Evolutionary conservation across 2,888 invertebrate species (phyloP).

Genomic region (Drosophila meridiana): DNA sequence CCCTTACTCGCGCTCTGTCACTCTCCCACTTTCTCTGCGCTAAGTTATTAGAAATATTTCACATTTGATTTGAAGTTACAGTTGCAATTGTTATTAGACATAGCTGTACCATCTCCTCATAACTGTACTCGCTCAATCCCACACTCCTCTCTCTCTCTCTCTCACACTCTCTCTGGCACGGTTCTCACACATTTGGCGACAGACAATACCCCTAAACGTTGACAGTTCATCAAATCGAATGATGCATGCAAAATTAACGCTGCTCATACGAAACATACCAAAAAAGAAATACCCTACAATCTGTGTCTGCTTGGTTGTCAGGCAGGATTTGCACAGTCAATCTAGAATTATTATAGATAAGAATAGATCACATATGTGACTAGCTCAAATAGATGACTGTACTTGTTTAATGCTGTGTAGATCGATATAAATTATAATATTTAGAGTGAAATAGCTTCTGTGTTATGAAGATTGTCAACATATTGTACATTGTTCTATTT

Average conservation of each 20-base stretch:
- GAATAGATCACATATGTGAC: background rate
- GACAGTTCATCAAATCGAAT: slow-evolving; percentile 83
- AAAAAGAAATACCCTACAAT: slow-evolving; percentile 36
- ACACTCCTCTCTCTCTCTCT: slow-evolving; percentile 10
- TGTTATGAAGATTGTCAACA: background rate
- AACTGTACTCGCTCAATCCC: slow-evolving; percentile 38
- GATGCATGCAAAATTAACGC: slow-evolving; percentile 81
- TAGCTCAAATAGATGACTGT: background rate
- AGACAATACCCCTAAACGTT: slow-evolving; percentile 72
- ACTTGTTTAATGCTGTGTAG: background rate
- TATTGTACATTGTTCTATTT: too few relatives aligned
- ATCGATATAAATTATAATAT: background rate
- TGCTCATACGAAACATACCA: slow-evolving; percentile 30
- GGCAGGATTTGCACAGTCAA: background rate
- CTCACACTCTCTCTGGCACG: slow-evolving; percentile 20
- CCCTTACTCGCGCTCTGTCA: background rate
- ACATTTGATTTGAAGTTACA: slow-evolving; percentile 55
- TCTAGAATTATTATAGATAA: too few relatives aligned
- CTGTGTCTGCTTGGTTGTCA: slow-evolving; percentile 1
- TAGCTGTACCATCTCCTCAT: slow-evolving; percentile 43
- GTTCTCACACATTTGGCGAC: slow-evolving; percentile 55
- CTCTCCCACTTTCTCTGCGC: background rate
- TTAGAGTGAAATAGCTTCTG: background rate
- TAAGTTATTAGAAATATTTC: slow-evolving; percentile 72
- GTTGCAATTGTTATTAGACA: slow-evolving; percentile 45